Conservation (phyloP, 2,888 invertebrate genomes). For the Chymomyza fuscimana region DNA sequence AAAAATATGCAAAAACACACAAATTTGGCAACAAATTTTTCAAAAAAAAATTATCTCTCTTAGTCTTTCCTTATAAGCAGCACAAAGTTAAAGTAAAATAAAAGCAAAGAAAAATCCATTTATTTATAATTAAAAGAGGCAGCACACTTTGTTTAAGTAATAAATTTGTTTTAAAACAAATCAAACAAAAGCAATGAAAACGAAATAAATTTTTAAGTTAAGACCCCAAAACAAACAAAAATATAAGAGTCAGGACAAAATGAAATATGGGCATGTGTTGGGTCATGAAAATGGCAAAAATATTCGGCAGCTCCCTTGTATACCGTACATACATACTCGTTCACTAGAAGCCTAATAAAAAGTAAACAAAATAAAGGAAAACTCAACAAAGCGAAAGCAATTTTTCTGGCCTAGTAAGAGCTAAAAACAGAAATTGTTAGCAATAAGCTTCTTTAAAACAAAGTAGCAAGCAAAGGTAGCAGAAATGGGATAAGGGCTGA, state of each 20-base stretch:
- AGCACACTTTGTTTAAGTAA: slow-evolving; percentile 51
- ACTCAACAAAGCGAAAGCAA: slow-evolving; percentile 16
- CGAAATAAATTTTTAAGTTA: not conserved
- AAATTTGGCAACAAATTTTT: not conserved
- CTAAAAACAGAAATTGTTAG: not conserved
- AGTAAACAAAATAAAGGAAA: slow-evolving; percentile 38
- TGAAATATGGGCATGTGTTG: not conserved
- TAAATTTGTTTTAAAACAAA: slow-evolving; percentile 53
- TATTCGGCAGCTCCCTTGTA: not conserved
- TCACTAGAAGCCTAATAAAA: not conserved
- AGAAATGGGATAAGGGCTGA: slow-evolving; percentile 1
- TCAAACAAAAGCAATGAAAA: slow-evolving; percentile 21
- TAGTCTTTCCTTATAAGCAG: not conserved
- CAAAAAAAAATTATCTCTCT: too few species aligned
- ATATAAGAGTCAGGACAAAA: slow-evolving; percentile 4
- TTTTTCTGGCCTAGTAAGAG: not conserved
- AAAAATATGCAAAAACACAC: slow-evolving; percentile 12
- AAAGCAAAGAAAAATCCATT: not conserved
- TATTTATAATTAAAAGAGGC: slow-evolving; percentile 43
- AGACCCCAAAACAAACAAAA: slow-evolving; percentile 15
- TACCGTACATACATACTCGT: not conserved
- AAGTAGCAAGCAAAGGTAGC: not conserved
- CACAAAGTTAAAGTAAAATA: slow-evolving; percentile 13
- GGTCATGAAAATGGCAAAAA: not conserved
- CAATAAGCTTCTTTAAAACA: not conserved